Conservation (phyloP, 2,797 vertebrate species). For the Leucoraja ocellata region DNA sequence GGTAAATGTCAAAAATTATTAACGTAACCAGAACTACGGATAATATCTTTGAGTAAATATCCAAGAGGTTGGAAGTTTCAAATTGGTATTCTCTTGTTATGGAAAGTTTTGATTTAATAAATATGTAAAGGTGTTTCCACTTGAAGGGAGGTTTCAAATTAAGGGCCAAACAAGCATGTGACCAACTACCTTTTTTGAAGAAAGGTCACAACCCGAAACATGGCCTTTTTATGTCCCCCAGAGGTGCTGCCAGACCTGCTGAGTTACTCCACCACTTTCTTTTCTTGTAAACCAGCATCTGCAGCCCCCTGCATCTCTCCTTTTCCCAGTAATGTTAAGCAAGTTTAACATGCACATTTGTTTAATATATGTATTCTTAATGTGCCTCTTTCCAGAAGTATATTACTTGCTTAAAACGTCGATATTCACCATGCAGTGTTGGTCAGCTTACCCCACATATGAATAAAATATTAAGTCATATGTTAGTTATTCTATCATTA, state of each 20-base stretch:
- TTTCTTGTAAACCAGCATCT: too few relatives aligned
- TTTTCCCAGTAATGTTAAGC: too few relatives aligned
- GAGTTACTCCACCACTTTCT: too few relatives aligned
- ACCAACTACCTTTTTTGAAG: too few relatives aligned
- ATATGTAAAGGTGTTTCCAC: neutral
- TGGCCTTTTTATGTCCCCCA: too few relatives aligned
- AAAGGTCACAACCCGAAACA: too few relatives aligned
- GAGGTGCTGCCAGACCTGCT: too few relatives aligned
- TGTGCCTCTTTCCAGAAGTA: too few relatives aligned
- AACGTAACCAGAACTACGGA: neutral
- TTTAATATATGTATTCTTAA: too few relatives aligned
- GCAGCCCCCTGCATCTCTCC: too few relatives aligned
- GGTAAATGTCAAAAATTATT: slow-evolving; percentile 57
- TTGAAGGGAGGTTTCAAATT: neutral
- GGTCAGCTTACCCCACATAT: neutral
- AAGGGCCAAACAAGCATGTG: neutral
- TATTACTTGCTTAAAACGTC: too few relatives aligned
- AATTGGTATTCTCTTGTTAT: neutral
- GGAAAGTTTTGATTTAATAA: neutral
- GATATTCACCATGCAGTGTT: neutral
- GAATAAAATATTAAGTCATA: neutral
- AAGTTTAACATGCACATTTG: too few relatives aligned
- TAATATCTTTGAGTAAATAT: neutral
- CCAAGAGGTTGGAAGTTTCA: neutral
- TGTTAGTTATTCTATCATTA: neutral